phyloP scores from a whole-genome alignment of 2,888 invertebrate genomes.

The Gymnosoma rotundatum region DNA sequence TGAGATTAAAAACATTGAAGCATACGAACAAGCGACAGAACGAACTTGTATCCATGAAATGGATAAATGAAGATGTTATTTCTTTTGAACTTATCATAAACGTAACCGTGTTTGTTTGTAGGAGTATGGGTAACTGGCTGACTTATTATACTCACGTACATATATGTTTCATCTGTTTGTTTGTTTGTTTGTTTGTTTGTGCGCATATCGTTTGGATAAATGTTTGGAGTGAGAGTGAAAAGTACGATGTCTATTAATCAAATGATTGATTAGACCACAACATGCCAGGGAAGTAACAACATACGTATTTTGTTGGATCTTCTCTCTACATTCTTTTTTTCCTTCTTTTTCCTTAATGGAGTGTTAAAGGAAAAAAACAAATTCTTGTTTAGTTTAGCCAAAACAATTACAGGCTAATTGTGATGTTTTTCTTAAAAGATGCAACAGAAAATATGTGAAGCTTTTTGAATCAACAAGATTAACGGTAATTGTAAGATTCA shows the following conservation, averaged over 20 bases:
- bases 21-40: not conserved
- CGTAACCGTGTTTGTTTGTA: not conserved
- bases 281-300: conserved; percentile 56
- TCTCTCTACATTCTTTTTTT: not conserved
- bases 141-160: not conserved
- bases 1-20: conserved; percentile 53
- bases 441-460: too few relatives aligned
- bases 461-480: too few relatives aligned
- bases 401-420: too few relatives aligned
- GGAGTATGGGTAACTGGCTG: not conserved
- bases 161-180: not conserved
- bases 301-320: conserved; percentile 4
- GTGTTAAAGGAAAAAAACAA: not conserved
- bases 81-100: conserved; percentile 11
- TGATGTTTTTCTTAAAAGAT: too few relatives aligned
- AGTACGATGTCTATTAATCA: conserved; percentile 55
- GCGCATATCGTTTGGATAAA: conserved; percentile 12
- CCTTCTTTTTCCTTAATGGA: conserved; percentile 9
- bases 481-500: too few relatives aligned
- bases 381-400: not conserved
- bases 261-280: conserved; percentile 69
- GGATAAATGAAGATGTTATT: conserved; percentile 58
- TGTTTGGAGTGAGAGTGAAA: conserved; percentile 30
- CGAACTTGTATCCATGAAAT: conserved; percentile 33
- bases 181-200: conserved; percentile 20